These are phyloP conservation scores for Isurus oxyrinchus DNA, from an alignment of 2,113 vertebrate species.

Conservation along the genomic window DNA sequence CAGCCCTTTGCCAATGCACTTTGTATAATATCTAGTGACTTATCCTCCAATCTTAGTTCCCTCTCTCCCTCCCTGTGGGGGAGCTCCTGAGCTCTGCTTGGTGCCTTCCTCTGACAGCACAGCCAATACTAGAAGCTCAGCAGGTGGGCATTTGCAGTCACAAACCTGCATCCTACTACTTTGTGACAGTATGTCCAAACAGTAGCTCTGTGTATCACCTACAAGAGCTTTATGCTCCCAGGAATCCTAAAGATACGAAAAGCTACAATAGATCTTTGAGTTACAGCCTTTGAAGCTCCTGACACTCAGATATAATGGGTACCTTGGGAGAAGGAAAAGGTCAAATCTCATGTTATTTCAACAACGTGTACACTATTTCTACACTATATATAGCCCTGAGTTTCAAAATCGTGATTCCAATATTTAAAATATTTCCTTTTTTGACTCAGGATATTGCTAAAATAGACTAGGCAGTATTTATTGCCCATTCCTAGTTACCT, in stretches of 20 bases:
- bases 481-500: neutral
- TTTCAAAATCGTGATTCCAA: neutral
- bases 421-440: neutral
- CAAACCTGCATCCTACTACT: slow-evolving; percentile 3
- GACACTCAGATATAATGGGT: neutral
- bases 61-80: slow-evolving; percentile 6
- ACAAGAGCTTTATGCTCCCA: neutral
- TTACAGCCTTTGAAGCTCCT: neutral
- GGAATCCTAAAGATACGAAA: neutral
- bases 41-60: neutral
- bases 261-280: neutral
- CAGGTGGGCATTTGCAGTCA: neutral
- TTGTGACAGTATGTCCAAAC: slow-evolving; percentile 9
- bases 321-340: neutral
- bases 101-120: neutral
- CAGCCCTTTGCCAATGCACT: slow-evolving; percentile 4
- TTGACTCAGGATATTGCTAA: neutral
- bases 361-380: neutral
- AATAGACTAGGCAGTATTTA: neutral
- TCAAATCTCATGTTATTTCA: neutral
- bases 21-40: neutral
- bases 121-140: slow-evolving; percentile 5
- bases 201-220: neutral
- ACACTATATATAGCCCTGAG: neutral
- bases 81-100: slow-evolving; percentile 3